Base-by-base conservation (phyloP, 2,888 invertebrate species). In the Tigriopus californicus region DNA sequence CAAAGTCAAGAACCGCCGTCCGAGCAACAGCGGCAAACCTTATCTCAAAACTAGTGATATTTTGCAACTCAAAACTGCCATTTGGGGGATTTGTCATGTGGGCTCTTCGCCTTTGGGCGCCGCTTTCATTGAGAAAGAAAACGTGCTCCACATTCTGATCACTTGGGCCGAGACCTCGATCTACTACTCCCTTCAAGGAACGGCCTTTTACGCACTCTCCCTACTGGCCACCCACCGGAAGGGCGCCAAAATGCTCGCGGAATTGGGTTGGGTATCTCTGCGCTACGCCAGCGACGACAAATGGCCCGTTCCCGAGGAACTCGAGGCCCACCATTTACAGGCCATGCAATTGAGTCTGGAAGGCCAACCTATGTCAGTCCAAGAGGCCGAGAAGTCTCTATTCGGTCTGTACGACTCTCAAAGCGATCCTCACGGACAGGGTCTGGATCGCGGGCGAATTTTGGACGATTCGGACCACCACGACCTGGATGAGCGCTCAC, bases 41-140 rank as follows among this genome's bases (percentile, higher is more conserved):
- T 8, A 22, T 13, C 71, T 73, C 2, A 79, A 78, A 12, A 82
- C 83, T 57, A 77, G 78, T 62, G 82, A 83, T 65, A 80, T 87
- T 58, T 71, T 84, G 49, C 80, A 83, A 63, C 70, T 91, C 47
- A 95, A 95, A 71, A 80, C 89, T 6, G 83, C 90, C 0, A 72
- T 95, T 0, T 95, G 95, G 94, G 85, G 86, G 1, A 67, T 75
- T 55, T 88, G 88, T 15, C 88, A 90, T 70, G 78, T 86, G 12
- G 85, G 46, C 13, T 24, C 42, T 13, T 60, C 55, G 18, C 20
- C 15, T 56, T 77, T 80, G 67, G 75, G 76, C 41, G 72, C 78
- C 48, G 72, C 73, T 54, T 68, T 78, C n/a, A 67, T 79, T 49
- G 74, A 74, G 61, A 67, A 68, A 33, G 66, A 74, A 11, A 60